Evolutionary conservation across 2,888 invertebrate genomes (phyloP).

Genomic region (Hypena proboscidalis): DNA sequence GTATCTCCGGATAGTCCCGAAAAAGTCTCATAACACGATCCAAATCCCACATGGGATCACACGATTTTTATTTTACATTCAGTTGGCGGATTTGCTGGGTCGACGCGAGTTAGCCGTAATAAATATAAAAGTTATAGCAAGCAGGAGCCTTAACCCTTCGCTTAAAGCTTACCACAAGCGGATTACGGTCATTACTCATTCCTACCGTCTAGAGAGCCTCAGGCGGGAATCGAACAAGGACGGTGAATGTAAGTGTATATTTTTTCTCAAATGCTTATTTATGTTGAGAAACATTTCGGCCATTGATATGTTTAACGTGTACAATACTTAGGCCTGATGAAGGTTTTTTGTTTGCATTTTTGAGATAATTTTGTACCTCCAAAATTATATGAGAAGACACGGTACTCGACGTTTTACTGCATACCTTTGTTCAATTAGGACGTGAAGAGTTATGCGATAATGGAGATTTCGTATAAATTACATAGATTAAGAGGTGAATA

Average conservation of each 20-base stretch:
- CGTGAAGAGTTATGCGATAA: constrained; percentile 1
- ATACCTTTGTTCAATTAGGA: constrained; percentile 3
- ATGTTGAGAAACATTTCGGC: constrained; percentile 33
- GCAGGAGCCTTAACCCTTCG: constrained; percentile 80
- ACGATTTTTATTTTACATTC: constrained; percentile 57
- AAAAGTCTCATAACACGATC: constrained; percentile 19
- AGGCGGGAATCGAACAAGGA: constrained; percentile 60
- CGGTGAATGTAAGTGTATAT: constrained; percentile 58
- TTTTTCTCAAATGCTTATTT: constrained; percentile 59
- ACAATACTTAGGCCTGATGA: constrained; percentile 24
- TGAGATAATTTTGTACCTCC: not conserved
- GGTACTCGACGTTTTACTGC: not conserved
- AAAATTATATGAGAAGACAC: not conserved
- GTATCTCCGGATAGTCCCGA: not conserved
- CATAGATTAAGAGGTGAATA: too few species aligned
- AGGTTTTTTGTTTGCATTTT: constrained; percentile 8
- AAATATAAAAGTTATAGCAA: constrained; percentile 76
- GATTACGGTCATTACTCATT: constrained; percentile 83
- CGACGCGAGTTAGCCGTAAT: constrained; percentile 67
- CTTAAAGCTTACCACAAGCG: constrained; percentile 81
- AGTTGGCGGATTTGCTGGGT: constrained; percentile 61
- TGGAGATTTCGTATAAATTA: constrained; percentile 3
- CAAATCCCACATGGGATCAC: constrained; percentile 44
- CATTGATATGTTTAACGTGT: constrained; percentile 34
- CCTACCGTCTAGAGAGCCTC: constrained; percentile 76